Base-by-base conservation (phyloP, 2,797 vertebrate genomes). In the Acanthurus lineatus region DNA sequence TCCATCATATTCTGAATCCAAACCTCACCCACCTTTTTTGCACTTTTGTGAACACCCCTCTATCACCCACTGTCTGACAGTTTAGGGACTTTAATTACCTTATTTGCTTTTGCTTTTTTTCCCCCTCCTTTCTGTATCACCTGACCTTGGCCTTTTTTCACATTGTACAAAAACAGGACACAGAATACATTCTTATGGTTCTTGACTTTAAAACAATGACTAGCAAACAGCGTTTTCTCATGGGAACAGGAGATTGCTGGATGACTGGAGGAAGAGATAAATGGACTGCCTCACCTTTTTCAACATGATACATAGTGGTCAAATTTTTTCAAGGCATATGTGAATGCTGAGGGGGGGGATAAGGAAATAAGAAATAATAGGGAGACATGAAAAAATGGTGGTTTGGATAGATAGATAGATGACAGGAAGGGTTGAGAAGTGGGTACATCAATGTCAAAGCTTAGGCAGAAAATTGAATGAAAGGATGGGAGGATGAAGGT, bases 1-100 rank as follows among this genome's bases (percentile, higher is more conserved):
- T 86, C 80, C 84, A 81, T 85, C 83, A 83, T 69, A 28, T 61
- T 64, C 71, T 74, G 59, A 69, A 68, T 83, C 71, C 20, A 35
- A 28, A 51, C 47, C 25, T 6, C 58, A 1, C 15, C n/a, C 14
- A 25, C 42, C 17, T 14, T 22, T 19, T 20, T 65, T 45, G n/a
- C 44, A 58, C 38, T 53, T 62, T 35, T 51, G 5, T 49, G 25
- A 25, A 25, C 25, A n/a, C 59, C 54, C 28, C 28, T 10, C 5
- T 44, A 54, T 58, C 54, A 19, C 25, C 22, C 44, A 28, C 16
- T 35, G 42, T 35, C 57, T 67, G 38, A 70, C 32, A 54, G 38
- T 53, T 59, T 64, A 12, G 3, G 22, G 54, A 63, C 44, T 56
- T 56, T 15, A 3, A 69, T 52, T 76, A 76, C 28, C 11, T 12